These are phyloP conservation scores for Equus quagga DNA, from an alignment of 2,113 vertebrate species.

Conservation along the genomic window DNA sequence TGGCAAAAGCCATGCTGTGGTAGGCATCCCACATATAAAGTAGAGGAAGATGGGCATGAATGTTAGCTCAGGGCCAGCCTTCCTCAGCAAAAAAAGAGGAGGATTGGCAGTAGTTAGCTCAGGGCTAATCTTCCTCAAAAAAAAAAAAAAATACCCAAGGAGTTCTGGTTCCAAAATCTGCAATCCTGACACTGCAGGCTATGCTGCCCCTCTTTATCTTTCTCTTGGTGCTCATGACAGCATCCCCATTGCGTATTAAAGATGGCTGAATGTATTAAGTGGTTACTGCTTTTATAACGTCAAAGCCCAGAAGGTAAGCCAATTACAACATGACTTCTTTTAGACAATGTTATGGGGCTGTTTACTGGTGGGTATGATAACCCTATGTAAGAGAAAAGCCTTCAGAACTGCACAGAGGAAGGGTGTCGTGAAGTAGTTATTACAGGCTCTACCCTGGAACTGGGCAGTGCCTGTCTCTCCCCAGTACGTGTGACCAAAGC, in stretches of 20 bases:
- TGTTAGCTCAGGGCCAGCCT: no score
- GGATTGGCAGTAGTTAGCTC: no score
- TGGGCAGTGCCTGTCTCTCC: not conserved
- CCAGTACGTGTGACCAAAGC: not conserved
- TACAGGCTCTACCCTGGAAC: not conserved
- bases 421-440: not conserved
- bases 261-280: not conserved
- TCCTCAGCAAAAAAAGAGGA: no score
- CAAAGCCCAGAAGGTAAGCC: constrained; percentile 89
- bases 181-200: not conserved
- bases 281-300: constrained; percentile 82
- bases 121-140: no score
- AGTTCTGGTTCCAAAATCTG: not conserved
- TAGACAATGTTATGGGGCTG: not conserved
- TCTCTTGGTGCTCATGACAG: not conserved
- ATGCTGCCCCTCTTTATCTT: not conserved
- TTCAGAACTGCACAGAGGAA: not conserved
- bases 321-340: not conserved
- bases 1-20: no score
- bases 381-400: not conserved
- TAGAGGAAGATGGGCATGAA: no score
- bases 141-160: no score
- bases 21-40: no score
- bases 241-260: not conserved
- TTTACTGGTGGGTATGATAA: not conserved